Conservation (phyloP, 2,797 vertebrate species). For the Graptemys geographica region DNA sequence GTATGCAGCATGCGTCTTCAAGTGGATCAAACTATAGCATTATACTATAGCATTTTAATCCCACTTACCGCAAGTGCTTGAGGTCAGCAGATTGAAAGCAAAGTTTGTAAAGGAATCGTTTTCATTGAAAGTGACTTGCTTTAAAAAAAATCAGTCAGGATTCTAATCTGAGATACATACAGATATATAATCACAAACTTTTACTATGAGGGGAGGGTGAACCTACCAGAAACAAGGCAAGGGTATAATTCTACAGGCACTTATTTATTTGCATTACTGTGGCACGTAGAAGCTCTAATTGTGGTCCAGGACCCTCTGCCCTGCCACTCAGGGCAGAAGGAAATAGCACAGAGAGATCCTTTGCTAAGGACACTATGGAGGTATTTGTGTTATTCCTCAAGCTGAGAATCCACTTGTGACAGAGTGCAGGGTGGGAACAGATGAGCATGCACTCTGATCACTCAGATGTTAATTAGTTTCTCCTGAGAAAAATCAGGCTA, state of each 20-base stretch:
- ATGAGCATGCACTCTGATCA: not conserved
- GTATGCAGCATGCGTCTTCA: not conserved
- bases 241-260: not conserved
- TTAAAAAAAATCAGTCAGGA: not conserved
- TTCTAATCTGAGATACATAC: not conserved
- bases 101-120: not conserved
- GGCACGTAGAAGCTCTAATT: not conserved
- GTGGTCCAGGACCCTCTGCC: not conserved
- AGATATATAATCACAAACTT: not conserved
- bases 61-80: not conserved
- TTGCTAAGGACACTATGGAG: not conserved
- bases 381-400: not conserved
- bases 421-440: not conserved
- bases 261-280: not conserved
- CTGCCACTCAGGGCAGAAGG: not conserved
- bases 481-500: not conserved
- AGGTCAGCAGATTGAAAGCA: not conserved
- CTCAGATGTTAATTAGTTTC: not conserved
- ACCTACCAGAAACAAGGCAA: not conserved
- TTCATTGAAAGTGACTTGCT: not conserved
- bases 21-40: not conserved
- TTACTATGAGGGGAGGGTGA: not conserved
- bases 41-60: not conserved
- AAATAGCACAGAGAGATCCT: not conserved
- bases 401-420: not conserved